These are phyloP conservation scores for Eilema griseolum DNA, from an alignment of 2,888 invertebrate genomes.

Conservation along the genomic window DNA sequence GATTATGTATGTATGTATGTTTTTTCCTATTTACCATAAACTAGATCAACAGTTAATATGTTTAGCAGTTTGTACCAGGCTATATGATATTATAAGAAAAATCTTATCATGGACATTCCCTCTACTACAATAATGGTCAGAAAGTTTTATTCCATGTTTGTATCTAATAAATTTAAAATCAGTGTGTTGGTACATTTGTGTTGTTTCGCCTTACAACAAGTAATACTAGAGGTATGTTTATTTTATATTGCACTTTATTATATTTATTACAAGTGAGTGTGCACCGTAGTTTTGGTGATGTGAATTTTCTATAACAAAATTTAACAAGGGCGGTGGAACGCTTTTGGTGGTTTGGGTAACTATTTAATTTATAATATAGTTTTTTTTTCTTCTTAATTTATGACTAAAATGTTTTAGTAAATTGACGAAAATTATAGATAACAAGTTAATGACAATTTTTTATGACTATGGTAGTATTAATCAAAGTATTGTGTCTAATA, in stretches of 20 bases:
- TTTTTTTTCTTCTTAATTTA: background rate
- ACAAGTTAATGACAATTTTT: no score
- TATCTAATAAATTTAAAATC: background rate
- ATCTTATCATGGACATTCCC: background rate
- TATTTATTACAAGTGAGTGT: conserved; percentile 39
- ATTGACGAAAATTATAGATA: no score
- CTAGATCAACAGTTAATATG: background rate
- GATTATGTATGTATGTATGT: no score
- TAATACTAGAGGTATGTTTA: conserved; percentile 48
- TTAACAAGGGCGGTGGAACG: conserved; percentile 43
- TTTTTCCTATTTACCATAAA: background rate
- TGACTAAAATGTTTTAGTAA: no score
- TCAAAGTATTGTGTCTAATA: no score
- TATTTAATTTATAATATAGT: conserved; percentile 1
- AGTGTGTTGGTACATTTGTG: background rate
- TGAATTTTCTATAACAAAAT: conserved; percentile 42
- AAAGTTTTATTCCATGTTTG: background rate
- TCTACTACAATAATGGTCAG: background rate
- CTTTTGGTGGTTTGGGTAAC: conserved; percentile 49
- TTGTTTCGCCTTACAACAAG: background rate
- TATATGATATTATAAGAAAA: background rate
- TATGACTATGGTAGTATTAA: background rate
- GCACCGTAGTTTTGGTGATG: conserved; percentile 49
- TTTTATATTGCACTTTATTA: conserved; percentile 46
- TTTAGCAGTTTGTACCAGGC: background rate